Percentiles rank a stretch among this genome's conserved stretches.
phyloP scores from a whole-genome alignment of 2,888 invertebrate genomes.

The Drosophila pegasa region DNA sequence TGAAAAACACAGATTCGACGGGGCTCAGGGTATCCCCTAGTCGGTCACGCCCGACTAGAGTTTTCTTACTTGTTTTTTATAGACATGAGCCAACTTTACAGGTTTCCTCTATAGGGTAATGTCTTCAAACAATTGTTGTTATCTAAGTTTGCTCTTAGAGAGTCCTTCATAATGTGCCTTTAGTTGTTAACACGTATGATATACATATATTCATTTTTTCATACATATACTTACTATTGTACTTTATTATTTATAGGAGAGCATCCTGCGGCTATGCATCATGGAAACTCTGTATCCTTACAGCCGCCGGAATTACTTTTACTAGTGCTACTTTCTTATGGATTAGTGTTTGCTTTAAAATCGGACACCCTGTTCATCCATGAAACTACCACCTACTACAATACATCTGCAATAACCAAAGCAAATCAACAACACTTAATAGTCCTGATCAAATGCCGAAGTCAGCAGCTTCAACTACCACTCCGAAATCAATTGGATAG shows the following conservation, averaged over 20 bases:
- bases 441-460: constrained; percentile 1
- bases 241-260: constrained; percentile 87
- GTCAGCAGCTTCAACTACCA: neutral
- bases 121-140: too few species aligned
- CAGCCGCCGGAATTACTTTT: constrained; percentile 71
- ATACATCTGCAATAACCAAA: constrained; percentile 1
- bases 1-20: too few species aligned
- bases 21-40: too few species aligned
- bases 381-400: constrained; percentile 10
- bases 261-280: constrained; percentile 94
- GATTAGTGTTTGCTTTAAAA: constrained; percentile 64
- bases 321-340: constrained; percentile 74
- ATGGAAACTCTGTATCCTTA: constrained; percentile 86
- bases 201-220: neutral
- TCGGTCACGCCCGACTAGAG: too few species aligned
- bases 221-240: neutral
- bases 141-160: too few species aligned
- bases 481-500: neutral
- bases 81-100: too few species aligned
- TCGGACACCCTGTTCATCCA: constrained; percentile 19
- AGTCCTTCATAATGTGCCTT: too few species aligned
- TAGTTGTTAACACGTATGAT: too few species aligned
- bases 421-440: neutral
- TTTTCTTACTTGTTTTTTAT: too few species aligned
- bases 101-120: too few species aligned